phyloP scores from a whole-genome alignment of 2,888 invertebrate species.

The Argynnis bischoffii region DNA sequence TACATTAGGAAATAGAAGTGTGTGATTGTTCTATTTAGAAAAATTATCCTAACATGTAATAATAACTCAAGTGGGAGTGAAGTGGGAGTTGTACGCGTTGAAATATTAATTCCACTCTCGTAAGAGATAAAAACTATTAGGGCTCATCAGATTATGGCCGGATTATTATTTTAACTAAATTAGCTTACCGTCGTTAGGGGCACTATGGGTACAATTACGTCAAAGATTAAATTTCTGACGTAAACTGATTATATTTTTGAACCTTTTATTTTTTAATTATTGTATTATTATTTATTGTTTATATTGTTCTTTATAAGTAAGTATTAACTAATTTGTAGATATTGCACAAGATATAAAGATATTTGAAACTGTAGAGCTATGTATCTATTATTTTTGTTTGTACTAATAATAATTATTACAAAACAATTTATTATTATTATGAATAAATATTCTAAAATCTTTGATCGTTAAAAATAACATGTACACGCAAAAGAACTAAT shows the following conservation, averaged over 20 bases:
- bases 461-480: too few species aligned
- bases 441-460: too few species aligned
- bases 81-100: conserved; percentile 52
- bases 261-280: too few species aligned
- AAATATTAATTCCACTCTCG: conserved; percentile 77
- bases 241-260: too few species aligned
- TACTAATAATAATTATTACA: too few species aligned
- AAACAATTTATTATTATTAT: too few species aligned
- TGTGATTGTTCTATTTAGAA: background rate
- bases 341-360: too few species aligned
- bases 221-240: conserved; percentile 52
- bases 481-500: conserved; percentile 5
- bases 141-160: conserved; percentile 69
- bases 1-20: background rate
- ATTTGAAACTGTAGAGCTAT: too few species aligned
- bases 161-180: conserved; percentile 82
- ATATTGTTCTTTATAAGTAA: too few species aligned
- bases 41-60: conserved; percentile 5
- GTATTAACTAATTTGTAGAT: too few species aligned
- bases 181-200: conserved; percentile 76
- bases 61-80: conserved; percentile 7
- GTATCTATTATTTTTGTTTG: too few species aligned
- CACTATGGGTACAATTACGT: conserved; percentile 45
- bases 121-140: conserved; percentile 79
- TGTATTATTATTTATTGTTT: too few species aligned